Base-by-base conservation (phyloP, 2,113 vertebrate genomes). In the Aramus guarauna region DNA sequence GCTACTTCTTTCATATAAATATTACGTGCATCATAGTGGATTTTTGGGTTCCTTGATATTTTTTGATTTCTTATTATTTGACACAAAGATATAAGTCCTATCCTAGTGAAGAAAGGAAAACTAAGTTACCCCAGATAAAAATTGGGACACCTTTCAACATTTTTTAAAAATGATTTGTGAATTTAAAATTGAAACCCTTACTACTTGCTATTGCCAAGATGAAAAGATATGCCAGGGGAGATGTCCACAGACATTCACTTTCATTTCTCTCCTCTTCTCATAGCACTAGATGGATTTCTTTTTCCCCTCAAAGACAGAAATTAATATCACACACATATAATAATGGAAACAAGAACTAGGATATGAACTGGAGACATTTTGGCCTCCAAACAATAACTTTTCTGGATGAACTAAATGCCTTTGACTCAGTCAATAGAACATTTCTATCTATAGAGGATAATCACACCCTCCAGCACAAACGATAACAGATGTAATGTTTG, bases 301-400 rank as follows among this genome's bases (percentile, higher is more conserved):
- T 60, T 13, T 19, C 23, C 23, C 66, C 83, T 94, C 95, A 27
- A 89, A 97, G 96, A 63, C 62, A 88, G 88, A 96, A 97, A 97
- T 97, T 96, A 97, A 94, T 96, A 94, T 69, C 95, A 32, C 59
- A 20, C 87, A 96, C 92, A 55, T 22, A 36, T 36, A 81, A 87
- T 85, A 92, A 62, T 92, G 84, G 96, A 90, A 96, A 96, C 82
- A 59, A 68, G 95, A 92, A 32, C 18, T 23, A 81, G 87, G 93
- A 92, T 97, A 97, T 96, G 97, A 98, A 95, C 87, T 85, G 72
- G 97, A 98, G 96, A 96, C 92, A 60, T 84, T 95, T 77, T 67
- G 95, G 96, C 94, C 97, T 97, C 97, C 88, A 96, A 97, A 97
- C 97, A 96, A 97, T 98, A 97, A 96, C 97, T 97, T 55, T 47